phyloP scores from a whole-genome alignment of 2,888 invertebrate genomes.

The Epirrhoe tristata region DNA sequence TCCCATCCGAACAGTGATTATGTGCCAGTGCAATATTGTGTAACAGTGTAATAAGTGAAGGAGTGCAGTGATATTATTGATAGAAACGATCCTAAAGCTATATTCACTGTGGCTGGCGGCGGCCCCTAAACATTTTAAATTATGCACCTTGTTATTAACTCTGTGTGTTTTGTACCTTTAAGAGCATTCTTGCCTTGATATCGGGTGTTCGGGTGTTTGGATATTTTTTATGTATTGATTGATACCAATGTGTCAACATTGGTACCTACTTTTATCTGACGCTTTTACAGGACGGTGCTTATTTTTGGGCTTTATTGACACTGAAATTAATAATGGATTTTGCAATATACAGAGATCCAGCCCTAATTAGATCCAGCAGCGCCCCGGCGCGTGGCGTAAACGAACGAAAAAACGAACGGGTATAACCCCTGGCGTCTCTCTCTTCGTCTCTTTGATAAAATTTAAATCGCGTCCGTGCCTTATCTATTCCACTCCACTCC shows the following conservation, averaged over 20 bases:
- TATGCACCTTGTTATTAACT: slow-evolving; percentile 76
- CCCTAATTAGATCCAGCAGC: too few relatives aligned
- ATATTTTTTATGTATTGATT: not conserved
- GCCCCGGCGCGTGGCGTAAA: too few relatives aligned
- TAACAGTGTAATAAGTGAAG: slow-evolving; percentile 68
- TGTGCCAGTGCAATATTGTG: slow-evolving; percentile 75
- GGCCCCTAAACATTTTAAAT: slow-evolving; percentile 64
- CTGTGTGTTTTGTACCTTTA: slow-evolving; percentile 56
- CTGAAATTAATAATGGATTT: not conserved
- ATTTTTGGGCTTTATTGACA: not conserved
- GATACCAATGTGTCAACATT: not conserved
- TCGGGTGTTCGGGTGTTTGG: not conserved
- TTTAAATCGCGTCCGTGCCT: too few relatives aligned
- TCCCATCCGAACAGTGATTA: slow-evolving; percentile 54
- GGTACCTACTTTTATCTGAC: not conserved
- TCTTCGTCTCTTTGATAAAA: too few relatives aligned
- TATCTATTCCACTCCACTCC: too few relatives aligned
- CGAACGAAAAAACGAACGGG: too few relatives aligned
- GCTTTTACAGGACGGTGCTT: not conserved
- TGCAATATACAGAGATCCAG: too few relatives aligned
- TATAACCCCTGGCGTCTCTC: too few relatives aligned
- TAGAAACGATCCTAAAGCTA: slow-evolving; percentile 25
- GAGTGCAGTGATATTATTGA: slow-evolving; percentile 65
- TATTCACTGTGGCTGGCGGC: slow-evolving; percentile 73
- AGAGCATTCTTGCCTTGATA: slow-evolving; percentile 21